Evolutionary conservation across 2,113 vertebrate genomes (phyloP).

Genomic region (Campylorhamphus procurvoides): DNA sequence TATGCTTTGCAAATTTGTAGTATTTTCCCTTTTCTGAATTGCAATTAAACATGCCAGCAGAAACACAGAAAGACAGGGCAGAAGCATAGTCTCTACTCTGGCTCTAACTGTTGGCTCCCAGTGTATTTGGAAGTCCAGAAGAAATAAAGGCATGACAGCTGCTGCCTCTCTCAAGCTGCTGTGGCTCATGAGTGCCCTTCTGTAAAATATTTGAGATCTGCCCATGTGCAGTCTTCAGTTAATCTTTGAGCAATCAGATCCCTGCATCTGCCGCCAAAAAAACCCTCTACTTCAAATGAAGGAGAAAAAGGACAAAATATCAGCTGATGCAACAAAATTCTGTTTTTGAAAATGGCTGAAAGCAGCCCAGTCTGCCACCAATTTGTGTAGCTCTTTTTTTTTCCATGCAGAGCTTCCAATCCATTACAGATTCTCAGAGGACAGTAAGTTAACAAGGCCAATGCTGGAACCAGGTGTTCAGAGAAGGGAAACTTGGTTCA

Average conservation of each 20-base stretch:
- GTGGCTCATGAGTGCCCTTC: neutral
- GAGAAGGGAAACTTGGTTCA: neutral
- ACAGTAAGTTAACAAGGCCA: neutral
- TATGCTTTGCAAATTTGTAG: neutral
- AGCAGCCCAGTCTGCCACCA: neutral
- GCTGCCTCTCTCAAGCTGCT: neutral
- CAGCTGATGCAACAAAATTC: neutral
- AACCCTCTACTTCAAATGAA: neutral
- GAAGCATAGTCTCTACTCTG: neutral
- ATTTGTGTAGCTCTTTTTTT: neutral
- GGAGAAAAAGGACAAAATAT: neutral
- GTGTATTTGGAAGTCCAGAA: neutral
- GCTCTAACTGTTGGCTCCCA: neutral
- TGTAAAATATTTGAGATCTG: neutral
- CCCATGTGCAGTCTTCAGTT: neutral
- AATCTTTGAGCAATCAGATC: neutral
- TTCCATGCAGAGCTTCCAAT: neutral
- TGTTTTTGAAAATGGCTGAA: neutral
- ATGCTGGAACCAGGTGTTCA: neutral
- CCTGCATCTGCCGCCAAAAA: neutral
- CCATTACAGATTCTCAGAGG: neutral
- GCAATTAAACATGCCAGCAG: neutral
- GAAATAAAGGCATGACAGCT: slow-evolving; percentile 14
- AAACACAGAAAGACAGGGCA: neutral
- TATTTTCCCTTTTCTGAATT: neutral